Conservation (phyloP, 2,888 invertebrate species). For the Chloroclysta siterata region DNA sequence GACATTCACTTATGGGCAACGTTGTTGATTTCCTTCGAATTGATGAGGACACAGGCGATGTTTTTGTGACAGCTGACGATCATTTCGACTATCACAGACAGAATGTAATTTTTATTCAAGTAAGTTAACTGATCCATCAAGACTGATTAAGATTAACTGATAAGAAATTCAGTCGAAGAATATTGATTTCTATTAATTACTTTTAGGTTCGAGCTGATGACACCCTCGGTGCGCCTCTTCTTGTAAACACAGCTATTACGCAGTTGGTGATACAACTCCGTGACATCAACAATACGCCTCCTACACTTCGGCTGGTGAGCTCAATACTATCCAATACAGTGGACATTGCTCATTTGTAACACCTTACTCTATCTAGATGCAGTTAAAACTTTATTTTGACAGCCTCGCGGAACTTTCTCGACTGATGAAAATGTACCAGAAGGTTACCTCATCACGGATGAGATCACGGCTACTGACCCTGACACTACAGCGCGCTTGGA, state of each 20-base stretch:
- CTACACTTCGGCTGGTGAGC: constrained; percentile 86
- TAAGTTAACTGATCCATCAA: constrained; percentile 41
- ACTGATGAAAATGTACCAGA: constrained; percentile 83
- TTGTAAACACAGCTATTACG: constrained; percentile 73
- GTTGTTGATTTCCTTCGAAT: constrained; percentile 75
- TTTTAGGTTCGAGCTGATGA: constrained; percentile 75
- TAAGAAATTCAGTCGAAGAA: not conserved
- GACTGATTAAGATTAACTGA: not conserved
- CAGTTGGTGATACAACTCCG: constrained; percentile 85
- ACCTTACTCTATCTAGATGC: not conserved
- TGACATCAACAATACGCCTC: constrained; percentile 91
- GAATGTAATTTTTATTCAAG: constrained; percentile 81
- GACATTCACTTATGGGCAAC: constrained; percentile 83
- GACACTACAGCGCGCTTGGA: constrained; percentile 84
- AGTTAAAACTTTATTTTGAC: constrained; percentile 13
- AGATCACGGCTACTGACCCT: constrained; percentile 84
- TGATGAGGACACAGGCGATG: constrained; percentile 81
- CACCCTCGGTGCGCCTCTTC: constrained; percentile 66
- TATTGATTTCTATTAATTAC: not conserved
- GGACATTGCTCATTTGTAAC: not conserved
- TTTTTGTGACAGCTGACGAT: constrained; percentile 80
- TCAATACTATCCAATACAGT: not conserved
- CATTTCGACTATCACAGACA: constrained; percentile 87
- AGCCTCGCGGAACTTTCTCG: constrained; percentile 77
- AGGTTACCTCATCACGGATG: constrained; percentile 64